phyloP scores from a whole-genome alignment of 2,888 invertebrate genomes.

The Acanthopleura granulata region DNA sequence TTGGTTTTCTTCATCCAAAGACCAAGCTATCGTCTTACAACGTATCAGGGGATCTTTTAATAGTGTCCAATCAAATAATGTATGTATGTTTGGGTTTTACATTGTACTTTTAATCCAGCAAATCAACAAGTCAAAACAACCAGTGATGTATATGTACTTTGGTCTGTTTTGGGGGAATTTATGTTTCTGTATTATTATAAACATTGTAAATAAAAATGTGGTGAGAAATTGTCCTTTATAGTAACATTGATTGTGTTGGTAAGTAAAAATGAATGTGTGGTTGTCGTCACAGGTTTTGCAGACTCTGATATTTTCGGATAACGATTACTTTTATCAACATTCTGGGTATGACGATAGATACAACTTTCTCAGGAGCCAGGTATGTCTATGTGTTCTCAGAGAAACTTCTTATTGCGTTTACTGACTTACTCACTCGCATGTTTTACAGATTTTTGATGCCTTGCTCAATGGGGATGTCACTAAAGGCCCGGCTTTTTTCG shows the following conservation, averaged over 20 bases:
- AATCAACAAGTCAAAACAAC: too few species aligned
- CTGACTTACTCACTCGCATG: neutral
- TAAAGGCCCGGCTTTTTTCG: constrained; percentile 56
- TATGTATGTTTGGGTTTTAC: too few species aligned
- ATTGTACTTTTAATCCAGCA: too few species aligned
- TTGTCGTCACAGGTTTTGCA: neutral
- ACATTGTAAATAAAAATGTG: too few species aligned
- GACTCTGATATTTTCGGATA: neutral
- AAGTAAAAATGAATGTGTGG: neutral
- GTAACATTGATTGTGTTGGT: neutral
- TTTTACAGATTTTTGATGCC: constrained; percentile 72
- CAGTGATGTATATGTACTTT: too few species aligned
- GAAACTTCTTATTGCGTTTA: neutral
- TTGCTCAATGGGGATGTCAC: constrained; percentile 63
- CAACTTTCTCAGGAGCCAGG: constrained; percentile 12
- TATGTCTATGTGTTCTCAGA: neutral
- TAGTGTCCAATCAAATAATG: too few species aligned
- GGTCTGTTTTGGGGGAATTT: too few species aligned
- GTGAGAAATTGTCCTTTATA: too few species aligned
- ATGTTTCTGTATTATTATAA: too few species aligned
- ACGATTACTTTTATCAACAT: neutral
- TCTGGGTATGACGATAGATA: neutral
- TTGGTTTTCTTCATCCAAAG: too few species aligned
- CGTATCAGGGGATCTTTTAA: too few species aligned
- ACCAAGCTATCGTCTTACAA: too few species aligned